Evolutionary conservation across 2,797 vertebrate species (phyloP).

Genomic region (Cossypha dichroa): DNA sequence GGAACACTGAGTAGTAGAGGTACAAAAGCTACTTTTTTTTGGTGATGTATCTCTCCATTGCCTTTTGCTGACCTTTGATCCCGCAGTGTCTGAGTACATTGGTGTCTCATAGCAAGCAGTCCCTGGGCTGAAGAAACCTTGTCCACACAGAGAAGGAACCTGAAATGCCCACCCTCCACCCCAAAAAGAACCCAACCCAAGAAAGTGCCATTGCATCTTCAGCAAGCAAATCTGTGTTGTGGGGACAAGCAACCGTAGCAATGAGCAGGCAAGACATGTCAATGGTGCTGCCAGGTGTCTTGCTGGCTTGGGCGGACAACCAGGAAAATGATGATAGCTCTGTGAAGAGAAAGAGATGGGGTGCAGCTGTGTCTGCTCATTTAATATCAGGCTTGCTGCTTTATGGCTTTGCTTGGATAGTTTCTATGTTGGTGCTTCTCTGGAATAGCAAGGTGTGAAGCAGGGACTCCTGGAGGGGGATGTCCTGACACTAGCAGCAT

Average conservation of each 20-base stretch:
- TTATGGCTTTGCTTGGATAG: background rate
- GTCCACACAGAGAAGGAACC: rapidly evolving
- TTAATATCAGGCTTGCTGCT: background rate
- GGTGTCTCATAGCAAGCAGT: background rate
- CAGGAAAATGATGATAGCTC: background rate
- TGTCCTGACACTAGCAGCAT: background rate
- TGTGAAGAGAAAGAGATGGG: background rate
- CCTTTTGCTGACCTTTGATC: background rate
- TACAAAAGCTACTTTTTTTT: rapidly evolving
- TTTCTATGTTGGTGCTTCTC: background rate
- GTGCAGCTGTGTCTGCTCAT: background rate
- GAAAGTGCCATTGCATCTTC: background rate
- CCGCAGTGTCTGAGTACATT: rapidly evolving
- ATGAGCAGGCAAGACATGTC: background rate
- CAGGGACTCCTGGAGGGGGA: background rate
- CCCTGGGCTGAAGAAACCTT: background rate
- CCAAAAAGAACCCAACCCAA: background rate
- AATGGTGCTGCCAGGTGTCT: background rate
- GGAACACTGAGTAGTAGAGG: rapidly evolving
- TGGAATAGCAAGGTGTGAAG: background rate
- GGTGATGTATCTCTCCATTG: rapidly evolving
- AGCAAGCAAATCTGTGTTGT: background rate
- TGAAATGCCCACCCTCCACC: background rate
- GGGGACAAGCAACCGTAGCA: rapidly evolving
- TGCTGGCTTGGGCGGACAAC: background rate